A percentile compares a stretch with the other conserved stretches of the same genome.
Evolutionary conservation across 64 coral and sea anemone genomes (phyloP).

Genomic region (Pocillopora verrucosa): DNA sequence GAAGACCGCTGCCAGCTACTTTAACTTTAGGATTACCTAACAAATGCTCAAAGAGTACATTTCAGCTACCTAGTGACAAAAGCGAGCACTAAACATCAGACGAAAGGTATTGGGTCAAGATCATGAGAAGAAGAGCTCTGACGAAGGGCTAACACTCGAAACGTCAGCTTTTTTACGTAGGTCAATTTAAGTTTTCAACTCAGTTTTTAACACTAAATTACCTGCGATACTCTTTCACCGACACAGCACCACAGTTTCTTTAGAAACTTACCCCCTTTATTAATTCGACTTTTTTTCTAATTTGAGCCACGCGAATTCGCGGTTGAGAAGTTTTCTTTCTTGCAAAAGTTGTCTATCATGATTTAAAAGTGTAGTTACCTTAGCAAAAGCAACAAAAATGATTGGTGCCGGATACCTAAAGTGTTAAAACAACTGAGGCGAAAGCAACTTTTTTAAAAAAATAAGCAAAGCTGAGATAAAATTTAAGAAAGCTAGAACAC

Average conservation of each 20-base stretch:
- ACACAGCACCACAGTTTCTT: too few relatives aligned
- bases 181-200: too few relatives aligned
- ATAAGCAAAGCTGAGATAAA: neutral
- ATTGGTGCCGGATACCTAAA: neutral
- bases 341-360: conserved; percentile 92
- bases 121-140: too few relatives aligned
- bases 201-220: too few relatives aligned
- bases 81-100: too few relatives aligned
- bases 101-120: too few relatives aligned
- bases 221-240: too few relatives aligned
- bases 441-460: neutral
- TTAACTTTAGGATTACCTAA: neutral
- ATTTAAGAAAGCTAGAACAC: too few relatives aligned
- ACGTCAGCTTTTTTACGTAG: too few relatives aligned
- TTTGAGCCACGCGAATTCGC: conserved; percentile 86
- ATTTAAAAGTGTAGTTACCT: conserved; percentile 93
- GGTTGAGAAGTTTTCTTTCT: conserved; percentile 85
- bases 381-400: neutral
- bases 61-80: neutral
- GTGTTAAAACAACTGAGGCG: neutral
- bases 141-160: too few relatives aligned
- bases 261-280: too few relatives aligned
- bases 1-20: neutral
- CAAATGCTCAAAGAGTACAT: neutral
- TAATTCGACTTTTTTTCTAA: too few relatives aligned